Evolutionary conservation across 2,113 vertebrate species (phyloP).

Genomic region (Percina caprodes): DNA sequence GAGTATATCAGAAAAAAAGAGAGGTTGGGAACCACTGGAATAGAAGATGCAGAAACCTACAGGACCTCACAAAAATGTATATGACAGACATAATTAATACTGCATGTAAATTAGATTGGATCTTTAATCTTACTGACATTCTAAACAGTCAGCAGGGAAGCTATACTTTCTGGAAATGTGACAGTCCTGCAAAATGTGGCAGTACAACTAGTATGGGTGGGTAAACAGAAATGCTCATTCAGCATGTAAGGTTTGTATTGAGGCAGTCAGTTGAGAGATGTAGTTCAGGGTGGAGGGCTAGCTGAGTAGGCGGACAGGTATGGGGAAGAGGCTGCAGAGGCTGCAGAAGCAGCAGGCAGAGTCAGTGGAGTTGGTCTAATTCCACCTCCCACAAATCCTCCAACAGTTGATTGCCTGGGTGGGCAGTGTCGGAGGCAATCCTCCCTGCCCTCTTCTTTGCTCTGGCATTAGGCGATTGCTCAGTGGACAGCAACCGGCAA

Average conservation of each 20-base stretch:
- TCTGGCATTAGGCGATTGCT: constrained; percentile 75
- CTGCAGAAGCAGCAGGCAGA: constrained; percentile 64
- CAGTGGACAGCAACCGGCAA: constrained; percentile 77
- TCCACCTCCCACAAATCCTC: constrained; percentile 80
- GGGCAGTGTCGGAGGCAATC: constrained; percentile 77
- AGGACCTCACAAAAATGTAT: not conserved
- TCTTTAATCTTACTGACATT: constrained; percentile 22
- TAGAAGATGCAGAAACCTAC: not conserved
- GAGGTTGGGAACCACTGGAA: not conserved
- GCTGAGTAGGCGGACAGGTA: constrained; percentile 76
- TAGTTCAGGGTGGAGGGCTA: constrained; percentile 64
- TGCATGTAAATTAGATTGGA: not conserved
- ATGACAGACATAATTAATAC: not conserved
- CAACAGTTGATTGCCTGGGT: constrained; percentile 81
- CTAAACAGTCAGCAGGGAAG: not conserved
- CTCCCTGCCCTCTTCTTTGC: constrained; percentile 76
- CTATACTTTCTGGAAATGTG: constrained; percentile 5
- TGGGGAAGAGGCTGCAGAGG: constrained; percentile 71
- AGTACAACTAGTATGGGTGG: constrained; percentile 22
- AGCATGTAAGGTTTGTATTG: constrained; percentile 42
- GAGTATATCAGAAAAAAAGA: not conserved
- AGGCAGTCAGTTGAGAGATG: constrained; percentile 70
- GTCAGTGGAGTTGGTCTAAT: constrained; percentile 73
- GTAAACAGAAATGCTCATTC: constrained; percentile 56
- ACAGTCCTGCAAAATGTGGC: constrained; percentile 13